phyloP scores from a whole-genome alignment of 2,113 vertebrate genomes.

The Ornithorhynchus anatinus region DNA sequence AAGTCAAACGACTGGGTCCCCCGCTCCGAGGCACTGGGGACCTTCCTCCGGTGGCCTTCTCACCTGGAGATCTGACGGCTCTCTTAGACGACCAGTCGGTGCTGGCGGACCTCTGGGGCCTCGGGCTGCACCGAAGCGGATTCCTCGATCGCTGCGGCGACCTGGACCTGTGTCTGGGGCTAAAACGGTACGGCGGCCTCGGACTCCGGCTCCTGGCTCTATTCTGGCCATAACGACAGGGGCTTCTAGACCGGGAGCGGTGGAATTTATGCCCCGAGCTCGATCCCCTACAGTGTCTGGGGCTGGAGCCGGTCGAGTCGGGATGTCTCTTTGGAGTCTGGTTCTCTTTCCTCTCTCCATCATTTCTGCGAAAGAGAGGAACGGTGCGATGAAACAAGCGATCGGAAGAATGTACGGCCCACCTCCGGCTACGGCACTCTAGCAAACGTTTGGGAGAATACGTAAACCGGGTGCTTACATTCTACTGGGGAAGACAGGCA shows the following conservation, averaged over 20 bases:
- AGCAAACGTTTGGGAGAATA: no score
- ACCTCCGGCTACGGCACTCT: no score
- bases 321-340: constrained; percentile 64
- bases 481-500: no score
- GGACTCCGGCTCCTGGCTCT: constrained; percentile 70
- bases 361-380: constrained; percentile 47
- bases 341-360: constrained; percentile 65
- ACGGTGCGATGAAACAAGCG: no score
- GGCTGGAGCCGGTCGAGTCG: constrained; percentile 64
- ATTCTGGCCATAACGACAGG: constrained; percentile 41
- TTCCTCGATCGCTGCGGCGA: constrained; percentile 57
- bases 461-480: no score
- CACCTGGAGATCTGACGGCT: constrained; percentile 75
- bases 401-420: no score
- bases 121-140: constrained; percentile 28
- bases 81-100: constrained; percentile 60
- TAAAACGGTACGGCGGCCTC: constrained; percentile 47
- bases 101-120: constrained; percentile 63
- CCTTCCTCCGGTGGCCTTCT: no score
- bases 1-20: no score
- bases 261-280: constrained; percentile 57
- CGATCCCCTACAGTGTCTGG: constrained; percentile 60
- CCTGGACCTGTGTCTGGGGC: constrained; percentile 64
- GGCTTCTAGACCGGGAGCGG: constrained; percentile 69
- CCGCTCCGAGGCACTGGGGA: no score